Conservation (phyloP, 1,140 invertebrate genomes). For the Heliconius melpomene region DNA sequence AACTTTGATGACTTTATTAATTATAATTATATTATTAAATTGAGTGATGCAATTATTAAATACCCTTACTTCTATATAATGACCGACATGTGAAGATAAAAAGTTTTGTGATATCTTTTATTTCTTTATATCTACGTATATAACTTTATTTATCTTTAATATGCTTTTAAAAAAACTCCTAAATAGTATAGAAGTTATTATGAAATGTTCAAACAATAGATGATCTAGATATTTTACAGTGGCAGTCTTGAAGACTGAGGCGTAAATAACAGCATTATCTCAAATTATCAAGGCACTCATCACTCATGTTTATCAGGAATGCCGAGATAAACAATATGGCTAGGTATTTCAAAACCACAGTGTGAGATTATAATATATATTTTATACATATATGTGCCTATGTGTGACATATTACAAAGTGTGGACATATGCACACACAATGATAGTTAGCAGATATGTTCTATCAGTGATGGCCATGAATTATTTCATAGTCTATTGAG, state of each 20-base stretch:
- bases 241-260: conserved; percentile 20
- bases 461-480: conserved; percentile 44
- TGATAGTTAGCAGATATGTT: conserved; percentile 33
- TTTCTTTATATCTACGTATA: neutral
- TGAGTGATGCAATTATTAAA: conserved; percentile 6
- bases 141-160: neutral
- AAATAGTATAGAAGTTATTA: conserved; percentile 5
- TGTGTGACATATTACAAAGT: conserved; percentile 15
- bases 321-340: conserved; percentile 50
- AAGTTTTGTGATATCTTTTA: neutral
- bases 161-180: neutral
- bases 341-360: conserved; percentile 42
- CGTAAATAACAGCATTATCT: conserved; percentile 50
- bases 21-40: conserved; percentile 2
- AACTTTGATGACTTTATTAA: conserved; percentile 9
- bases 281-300: conserved; percentile 61
- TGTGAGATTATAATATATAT: conserved; percentile 37
- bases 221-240: conserved; percentile 18
- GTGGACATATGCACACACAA: conserved; percentile 13
- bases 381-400: conserved; percentile 26
- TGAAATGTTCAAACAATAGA: conserved; percentile 12
- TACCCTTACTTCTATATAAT: neutral
- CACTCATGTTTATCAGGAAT: conserved; percentile 63
- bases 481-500: conserved; percentile 34
- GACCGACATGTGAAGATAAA: neutral